Conservation (phyloP, 2,113 vertebrate genomes). For the Eurypyga helias region DNA sequence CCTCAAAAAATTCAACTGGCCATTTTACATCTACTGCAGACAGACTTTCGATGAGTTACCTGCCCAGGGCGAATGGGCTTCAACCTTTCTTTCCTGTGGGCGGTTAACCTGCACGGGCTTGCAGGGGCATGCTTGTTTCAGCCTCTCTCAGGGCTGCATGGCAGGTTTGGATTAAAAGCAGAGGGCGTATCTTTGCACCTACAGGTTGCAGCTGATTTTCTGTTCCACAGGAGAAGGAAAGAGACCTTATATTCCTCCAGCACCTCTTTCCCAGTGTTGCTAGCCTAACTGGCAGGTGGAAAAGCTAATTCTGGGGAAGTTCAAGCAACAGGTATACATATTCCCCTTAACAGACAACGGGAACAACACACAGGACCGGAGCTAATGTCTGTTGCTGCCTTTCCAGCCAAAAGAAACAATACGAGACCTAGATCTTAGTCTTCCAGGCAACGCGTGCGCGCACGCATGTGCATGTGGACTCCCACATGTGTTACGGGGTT, state of each 20-base stretch:
- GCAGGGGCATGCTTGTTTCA: background rate
- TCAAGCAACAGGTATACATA: rapidly evolving
- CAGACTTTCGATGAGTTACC: background rate
- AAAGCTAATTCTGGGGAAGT: background rate
- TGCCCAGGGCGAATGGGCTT: background rate
- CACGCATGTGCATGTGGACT: rapidly evolving
- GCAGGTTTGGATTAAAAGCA: background rate
- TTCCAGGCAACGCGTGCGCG: background rate
- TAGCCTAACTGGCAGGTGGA: background rate
- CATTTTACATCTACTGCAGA: rapidly evolving
- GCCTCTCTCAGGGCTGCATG: background rate
- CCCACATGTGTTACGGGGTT: rapidly evolving
- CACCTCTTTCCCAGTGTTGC: background rate
- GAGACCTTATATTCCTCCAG: background rate
- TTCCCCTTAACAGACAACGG: background rate
- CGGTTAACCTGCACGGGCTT: too few species aligned
- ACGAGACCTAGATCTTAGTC: background rate
- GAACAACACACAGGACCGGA: background rate
- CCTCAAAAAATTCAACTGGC: background rate
- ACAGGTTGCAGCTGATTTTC: background rate
- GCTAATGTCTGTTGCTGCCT: background rate
- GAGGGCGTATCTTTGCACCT: background rate
- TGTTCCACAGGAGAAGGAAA: background rate
- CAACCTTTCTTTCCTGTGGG: background rate
- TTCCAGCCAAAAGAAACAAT: background rate